phyloP scores from a whole-genome alignment of 2,888 invertebrate genomes.

The Scelioninae gen. 1 region DNA sequence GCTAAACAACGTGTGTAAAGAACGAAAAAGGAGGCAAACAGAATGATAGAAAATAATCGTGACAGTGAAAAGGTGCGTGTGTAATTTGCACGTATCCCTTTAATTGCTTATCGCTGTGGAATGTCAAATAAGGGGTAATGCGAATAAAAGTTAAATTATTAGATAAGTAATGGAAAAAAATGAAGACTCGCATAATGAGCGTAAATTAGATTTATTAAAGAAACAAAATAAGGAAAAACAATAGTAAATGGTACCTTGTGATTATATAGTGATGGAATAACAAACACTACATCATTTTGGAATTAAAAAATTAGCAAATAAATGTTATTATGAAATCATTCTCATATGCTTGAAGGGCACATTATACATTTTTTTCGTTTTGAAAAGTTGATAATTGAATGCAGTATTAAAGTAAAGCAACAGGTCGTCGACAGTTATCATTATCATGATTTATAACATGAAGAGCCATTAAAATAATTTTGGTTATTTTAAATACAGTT shows the following conservation, averaged over 20 bases:
- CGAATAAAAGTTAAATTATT: constrained; percentile 56
- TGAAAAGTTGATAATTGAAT: constrained; percentile 6
- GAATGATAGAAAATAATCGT: constrained; percentile 51
- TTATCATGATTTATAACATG: constrained; percentile 1
- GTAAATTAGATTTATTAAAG: constrained; percentile 34
- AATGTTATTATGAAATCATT: constrained; percentile 28
- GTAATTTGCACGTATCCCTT: constrained; percentile 61
- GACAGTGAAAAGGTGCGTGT: constrained; percentile 49
- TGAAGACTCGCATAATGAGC: constrained; percentile 42
- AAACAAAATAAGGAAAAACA: constrained; percentile 52
- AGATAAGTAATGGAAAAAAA: constrained; percentile 46
- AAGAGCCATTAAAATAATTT: constrained; percentile 13
- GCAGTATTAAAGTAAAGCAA: neutral
- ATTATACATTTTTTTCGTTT: constrained; percentile 9
- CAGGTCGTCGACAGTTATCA: neutral
- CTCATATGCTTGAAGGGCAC: constrained; percentile 18
- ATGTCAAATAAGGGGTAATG: constrained; percentile 54
- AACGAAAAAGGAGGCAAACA: constrained; percentile 42
- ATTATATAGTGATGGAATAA: constrained; percentile 25
- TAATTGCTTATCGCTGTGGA: constrained; percentile 56
- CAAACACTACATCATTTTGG: constrained; percentile 16
- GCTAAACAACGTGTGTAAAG: constrained; percentile 42
- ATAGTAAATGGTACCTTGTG: constrained; percentile 22
- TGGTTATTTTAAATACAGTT: neutral
- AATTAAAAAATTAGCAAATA: constrained; percentile 28